Evolutionary conservation across 1,140 invertebrate genomes (phyloP).

Genomic region (Bombus confusus): DNA sequence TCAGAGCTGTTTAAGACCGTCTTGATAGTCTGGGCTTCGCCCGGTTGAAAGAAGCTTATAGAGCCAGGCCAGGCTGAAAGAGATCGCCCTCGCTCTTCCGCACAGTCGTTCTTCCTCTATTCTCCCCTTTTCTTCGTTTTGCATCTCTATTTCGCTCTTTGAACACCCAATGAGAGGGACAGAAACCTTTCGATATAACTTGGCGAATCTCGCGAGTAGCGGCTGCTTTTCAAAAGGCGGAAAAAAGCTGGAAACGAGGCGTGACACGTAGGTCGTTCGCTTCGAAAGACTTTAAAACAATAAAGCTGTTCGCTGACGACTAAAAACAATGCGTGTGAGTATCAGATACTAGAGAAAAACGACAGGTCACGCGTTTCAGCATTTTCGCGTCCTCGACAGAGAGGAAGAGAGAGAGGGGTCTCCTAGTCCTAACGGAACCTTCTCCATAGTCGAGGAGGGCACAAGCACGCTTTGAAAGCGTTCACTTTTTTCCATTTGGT

Average conservation of each 20-base stretch:
- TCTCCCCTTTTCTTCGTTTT: conserved; percentile 3
- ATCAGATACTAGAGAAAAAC: not conserved
- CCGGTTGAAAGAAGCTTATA: conserved; percentile 44
- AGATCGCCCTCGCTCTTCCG: not conserved
- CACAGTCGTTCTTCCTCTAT: not conserved
- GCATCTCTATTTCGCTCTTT: conserved; percentile 37
- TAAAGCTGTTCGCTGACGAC: not conserved
- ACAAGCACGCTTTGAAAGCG: not conserved
- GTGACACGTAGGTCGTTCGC: no score
- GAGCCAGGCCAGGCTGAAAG: conserved; percentile 26
- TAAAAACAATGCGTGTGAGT: not conserved
- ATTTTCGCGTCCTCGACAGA: not conserved
- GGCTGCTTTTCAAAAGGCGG: not conserved
- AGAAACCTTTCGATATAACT: conserved; percentile 20
- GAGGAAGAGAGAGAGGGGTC: not conserved
- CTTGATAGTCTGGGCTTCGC: conserved; percentile 26
- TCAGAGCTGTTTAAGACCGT: conserved; percentile 44
- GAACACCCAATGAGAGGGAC: not conserved
- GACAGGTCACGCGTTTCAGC: not conserved
- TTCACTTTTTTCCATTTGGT: not conserved
- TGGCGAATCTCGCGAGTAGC: conserved; percentile 10
- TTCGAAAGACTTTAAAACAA: conserved; percentile 1
- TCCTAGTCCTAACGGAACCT: not conserved
- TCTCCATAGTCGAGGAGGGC: not conserved
- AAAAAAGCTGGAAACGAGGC: not conserved